phyloP scores from a whole-genome alignment of 92 coral and sea anemone genomes.

The Paramuricea clavata region DNA sequence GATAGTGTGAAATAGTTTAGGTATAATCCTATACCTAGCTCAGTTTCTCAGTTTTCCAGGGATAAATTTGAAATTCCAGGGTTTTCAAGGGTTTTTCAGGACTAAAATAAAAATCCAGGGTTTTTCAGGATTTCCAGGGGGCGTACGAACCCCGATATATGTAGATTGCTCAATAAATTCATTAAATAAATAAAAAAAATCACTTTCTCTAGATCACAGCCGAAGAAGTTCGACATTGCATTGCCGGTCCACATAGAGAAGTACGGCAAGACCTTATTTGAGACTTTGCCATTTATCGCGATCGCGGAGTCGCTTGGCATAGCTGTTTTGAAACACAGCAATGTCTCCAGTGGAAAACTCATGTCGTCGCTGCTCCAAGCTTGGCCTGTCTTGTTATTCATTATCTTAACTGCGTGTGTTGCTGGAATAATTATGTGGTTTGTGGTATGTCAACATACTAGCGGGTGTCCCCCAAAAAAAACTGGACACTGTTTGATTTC shows the following conservation, averaged over 20 bases:
- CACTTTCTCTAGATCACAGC: not conserved
- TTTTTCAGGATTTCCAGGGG: too few species aligned
- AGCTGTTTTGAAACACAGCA: conserved; percentile 83
- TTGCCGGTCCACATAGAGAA: conserved; percentile 19
- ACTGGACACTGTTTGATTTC: too few species aligned
- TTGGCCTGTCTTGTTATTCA: conserved; percentile 95
- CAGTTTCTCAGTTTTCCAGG: too few species aligned
- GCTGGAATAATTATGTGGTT: conserved; percentile 96
- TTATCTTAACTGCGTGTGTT: conserved; percentile 83
- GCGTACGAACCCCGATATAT: too few species aligned
- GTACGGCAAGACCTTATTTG: conserved; percentile 20
- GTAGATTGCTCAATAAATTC: too few species aligned
- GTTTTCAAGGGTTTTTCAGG: too few species aligned
- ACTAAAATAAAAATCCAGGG: too few species aligned
- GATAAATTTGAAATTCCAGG: too few species aligned
- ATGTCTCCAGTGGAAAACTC: conserved; percentile 84
- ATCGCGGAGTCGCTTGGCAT: conserved; percentile 85
- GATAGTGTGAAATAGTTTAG: too few species aligned
- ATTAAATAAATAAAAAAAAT: too few species aligned
- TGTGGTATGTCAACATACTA: conserved; percentile 75
- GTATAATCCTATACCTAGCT: too few species aligned
- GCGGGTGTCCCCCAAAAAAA: too few species aligned
- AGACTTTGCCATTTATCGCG: conserved; percentile 66
- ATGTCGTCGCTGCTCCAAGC: conserved; percentile 85
- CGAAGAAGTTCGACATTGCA: conserved; percentile 18